Evolutionary conservation across 2,888 invertebrate species (phyloP), one percentile per base, ranked within the genome.

Genomic region (Sycophila texana): DNA sequence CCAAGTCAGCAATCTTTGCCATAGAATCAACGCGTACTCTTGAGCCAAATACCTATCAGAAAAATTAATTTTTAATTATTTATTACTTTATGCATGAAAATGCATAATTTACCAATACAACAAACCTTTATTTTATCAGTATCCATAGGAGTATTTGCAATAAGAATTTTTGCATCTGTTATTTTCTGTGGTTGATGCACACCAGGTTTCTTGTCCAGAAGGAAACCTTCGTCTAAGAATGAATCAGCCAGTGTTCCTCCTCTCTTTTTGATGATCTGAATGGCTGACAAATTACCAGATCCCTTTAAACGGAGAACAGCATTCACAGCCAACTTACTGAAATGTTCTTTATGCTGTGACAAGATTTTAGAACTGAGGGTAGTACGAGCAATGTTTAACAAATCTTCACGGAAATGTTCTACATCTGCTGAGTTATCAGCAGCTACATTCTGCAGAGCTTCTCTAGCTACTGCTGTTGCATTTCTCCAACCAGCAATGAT

Each of bases 131-230:
- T 98, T 92, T 99, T 99, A 89, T 99, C 99, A 0, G 99, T 98
- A 92, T 99, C 99, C 99, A 99, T 99, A 0, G 99, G 98, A 13
- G 99, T 99, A 90, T 99, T 99, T 14, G 99, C 99, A 86, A 99
- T 97, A 30, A 99, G 93, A 88, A 99, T 99, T 88, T 95, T 96
- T 1, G 99, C 99, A 88, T 99, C 98, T 88, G 98, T 97, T 84
- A 99, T 92, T 84, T 95, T 93, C 89, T 98, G 97, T 0, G 99
- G 99, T 91, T 99, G 99, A 92, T 99, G 97, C 39, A 99, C 95
- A 82, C 99, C 99, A 39, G 98, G 95, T 92, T 97, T 98, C 90
- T 99, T 99, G 90, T 99, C 98, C 83, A 99, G 91, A 77, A 99
- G 92, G 90, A 99, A 99, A 83, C 95, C 96, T 88, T 96, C 95